These are phyloP conservation scores for Carollia perspicillata DNA, from an alignment of 2,113 vertebrate genomes.

Conservation along the genomic window DNA sequence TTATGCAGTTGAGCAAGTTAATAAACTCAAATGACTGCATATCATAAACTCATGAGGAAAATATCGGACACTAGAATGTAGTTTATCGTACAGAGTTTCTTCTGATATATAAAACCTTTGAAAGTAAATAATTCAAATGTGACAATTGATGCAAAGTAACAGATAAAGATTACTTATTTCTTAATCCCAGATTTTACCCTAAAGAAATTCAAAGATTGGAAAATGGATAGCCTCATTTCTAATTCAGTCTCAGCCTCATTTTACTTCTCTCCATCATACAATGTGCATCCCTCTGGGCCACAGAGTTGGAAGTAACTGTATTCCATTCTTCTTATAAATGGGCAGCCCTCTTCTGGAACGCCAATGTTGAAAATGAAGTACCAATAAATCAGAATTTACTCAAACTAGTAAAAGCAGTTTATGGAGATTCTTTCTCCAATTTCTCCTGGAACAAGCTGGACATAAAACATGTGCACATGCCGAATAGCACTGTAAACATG, in stretches of 20 bases:
- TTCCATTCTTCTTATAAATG: neutral
- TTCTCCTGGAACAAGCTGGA: neutral
- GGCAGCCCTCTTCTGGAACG: neutral
- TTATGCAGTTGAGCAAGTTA: neutral
- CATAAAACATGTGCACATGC: neutral
- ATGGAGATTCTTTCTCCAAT: slow-evolving; percentile 30
- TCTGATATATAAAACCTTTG: neutral
- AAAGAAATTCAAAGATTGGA: neutral
- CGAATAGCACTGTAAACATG: neutral
- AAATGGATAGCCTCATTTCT: neutral
- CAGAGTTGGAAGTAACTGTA: neutral
- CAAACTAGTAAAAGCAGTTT: slow-evolving; percentile 36
- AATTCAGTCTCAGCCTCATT: neutral
- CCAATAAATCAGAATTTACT: slow-evolving; percentile 14
- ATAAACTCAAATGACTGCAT: neutral
- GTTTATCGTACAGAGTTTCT: neutral
- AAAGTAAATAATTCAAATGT: neutral
- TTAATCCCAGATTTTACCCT: neutral
- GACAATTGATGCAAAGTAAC: neutral
- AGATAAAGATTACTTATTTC: neutral
- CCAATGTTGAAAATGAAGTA: neutral
- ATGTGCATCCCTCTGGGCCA: neutral
- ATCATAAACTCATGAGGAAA: neutral
- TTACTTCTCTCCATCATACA: neutral
- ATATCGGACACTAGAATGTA: neutral